Percentiles rank a stretch among this genome's conserved stretches.
Evolutionary conservation across 2,888 invertebrate species (phyloP).

Genomic region (Trachelus stipa): DNA sequence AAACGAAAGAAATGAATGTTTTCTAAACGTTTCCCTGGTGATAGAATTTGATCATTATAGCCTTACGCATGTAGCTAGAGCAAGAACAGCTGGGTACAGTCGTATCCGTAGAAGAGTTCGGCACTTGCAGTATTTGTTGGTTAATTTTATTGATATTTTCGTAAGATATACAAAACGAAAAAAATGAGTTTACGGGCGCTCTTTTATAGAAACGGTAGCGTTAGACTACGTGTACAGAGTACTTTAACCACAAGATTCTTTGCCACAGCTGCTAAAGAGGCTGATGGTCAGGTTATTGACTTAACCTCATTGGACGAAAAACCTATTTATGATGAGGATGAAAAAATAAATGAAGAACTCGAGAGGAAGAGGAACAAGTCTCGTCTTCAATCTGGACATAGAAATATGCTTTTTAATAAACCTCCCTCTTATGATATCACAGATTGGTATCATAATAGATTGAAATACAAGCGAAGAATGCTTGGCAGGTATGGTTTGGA

Average conservation of each 20-base stretch:
- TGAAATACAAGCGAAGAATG: constrained; percentile 77
- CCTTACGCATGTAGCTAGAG: not conserved
- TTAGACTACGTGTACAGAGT: not conserved
- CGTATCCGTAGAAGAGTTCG: not conserved
- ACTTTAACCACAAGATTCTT: not conserved
- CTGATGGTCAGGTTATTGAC: constrained; percentile 30
- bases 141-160: not conserved
- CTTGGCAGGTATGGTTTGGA: constrained; percentile 81
- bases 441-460: constrained; percentile 73
- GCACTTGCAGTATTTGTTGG: not conserved
- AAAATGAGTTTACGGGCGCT: not conserved
- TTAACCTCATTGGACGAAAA: constrained; percentile 38
- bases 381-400: constrained; percentile 71
- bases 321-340: constrained; percentile 32
- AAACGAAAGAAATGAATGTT: not conserved
- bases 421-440: constrained; percentile 73
- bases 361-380: constrained; percentile 78
- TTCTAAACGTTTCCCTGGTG: not conserved
- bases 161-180: not conserved
- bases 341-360: constrained; percentile 67
- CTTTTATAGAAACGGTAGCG: not conserved
- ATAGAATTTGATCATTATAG: not conserved
- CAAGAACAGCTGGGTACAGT: not conserved
- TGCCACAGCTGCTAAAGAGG: constrained; percentile 16
- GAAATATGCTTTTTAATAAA: constrained; percentile 72